Evolutionary conservation across 2,797 vertebrate species (phyloP).

Genomic region (Xiphorhynchus erythropygius): DNA sequence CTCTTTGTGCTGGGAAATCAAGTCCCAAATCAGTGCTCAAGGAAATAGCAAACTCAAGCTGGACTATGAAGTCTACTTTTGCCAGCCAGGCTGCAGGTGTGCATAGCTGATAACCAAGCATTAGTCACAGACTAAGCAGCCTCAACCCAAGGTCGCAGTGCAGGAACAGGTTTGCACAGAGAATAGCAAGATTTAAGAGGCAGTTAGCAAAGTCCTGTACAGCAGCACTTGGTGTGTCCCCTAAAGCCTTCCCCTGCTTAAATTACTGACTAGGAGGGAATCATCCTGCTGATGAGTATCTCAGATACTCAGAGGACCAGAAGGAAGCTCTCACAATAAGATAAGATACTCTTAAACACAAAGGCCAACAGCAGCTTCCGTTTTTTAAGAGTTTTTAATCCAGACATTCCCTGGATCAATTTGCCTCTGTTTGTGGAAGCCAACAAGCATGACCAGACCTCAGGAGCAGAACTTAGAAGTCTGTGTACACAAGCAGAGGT

Average conservation of each 20-base stretch:
- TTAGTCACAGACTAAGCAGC: background rate
- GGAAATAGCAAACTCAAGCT: background rate
- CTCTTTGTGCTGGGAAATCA: background rate
- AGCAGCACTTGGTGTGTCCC: background rate
- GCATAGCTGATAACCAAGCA: background rate
- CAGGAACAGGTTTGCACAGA: background rate
- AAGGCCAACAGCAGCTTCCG: background rate
- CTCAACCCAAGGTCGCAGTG: background rate
- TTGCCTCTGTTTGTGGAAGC: background rate
- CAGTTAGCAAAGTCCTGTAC: background rate
- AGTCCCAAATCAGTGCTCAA: background rate
- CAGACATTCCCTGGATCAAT: background rate
- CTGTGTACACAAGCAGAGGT: background rate
- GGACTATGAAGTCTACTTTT: rapidly evolving
- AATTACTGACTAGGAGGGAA: background rate
- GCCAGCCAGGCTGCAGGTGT: background rate
- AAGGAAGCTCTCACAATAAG: background rate
- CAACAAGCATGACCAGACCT: background rate
- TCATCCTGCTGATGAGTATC: background rate
- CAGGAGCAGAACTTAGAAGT: background rate
- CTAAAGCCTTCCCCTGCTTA: background rate
- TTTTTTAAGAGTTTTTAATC: background rate
- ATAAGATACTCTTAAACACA: background rate
- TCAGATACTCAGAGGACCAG: background rate
- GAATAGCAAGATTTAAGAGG: background rate